These are phyloP conservation scores for Homarus americanus DNA, from an alignment of 1,140 invertebrate species.

Conservation along the genomic window DNA sequence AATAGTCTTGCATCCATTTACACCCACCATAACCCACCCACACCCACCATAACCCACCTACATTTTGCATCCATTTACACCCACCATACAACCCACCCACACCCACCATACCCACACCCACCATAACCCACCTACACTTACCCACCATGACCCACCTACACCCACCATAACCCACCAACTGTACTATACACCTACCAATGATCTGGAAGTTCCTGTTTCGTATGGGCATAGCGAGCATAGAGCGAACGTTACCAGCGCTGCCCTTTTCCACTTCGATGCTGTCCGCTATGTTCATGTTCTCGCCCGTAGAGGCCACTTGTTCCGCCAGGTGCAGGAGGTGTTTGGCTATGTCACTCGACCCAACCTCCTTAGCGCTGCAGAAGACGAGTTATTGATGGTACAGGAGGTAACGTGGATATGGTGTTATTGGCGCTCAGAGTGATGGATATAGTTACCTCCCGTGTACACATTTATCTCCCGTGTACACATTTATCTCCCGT, in stretches of 20 bases:
- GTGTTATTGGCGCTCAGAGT: too few relatives aligned
- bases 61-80: background rate
- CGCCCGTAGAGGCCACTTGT: slow-evolving; percentile 78
- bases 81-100: too few relatives aligned
- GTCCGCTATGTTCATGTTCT: slow-evolving; percentile 79
- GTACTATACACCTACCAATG: slow-evolving; percentile 77
- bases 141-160: background rate
- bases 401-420: too few relatives aligned
- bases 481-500: too few relatives aligned
- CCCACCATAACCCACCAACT: background rate
- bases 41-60: too few relatives aligned
- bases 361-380: slow-evolving; percentile 59
- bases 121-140: background rate
- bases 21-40: too few relatives aligned
- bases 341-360: slow-evolving; percentile 53
- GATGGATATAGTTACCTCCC: too few relatives aligned
- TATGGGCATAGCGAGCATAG: slow-evolving; percentile 80
- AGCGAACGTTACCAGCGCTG: slow-evolving; percentile 79
- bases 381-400: too few relatives aligned
- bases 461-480: too few relatives aligned
- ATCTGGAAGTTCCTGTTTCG: slow-evolving; percentile 79
- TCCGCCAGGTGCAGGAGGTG: slow-evolving; percentile 78
- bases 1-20: too few relatives aligned
- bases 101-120: background rate
- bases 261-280: slow-evolving; percentile 80